Conservation (phyloP, 2,888 invertebrate species). For the Mimachlamys varia region DNA sequence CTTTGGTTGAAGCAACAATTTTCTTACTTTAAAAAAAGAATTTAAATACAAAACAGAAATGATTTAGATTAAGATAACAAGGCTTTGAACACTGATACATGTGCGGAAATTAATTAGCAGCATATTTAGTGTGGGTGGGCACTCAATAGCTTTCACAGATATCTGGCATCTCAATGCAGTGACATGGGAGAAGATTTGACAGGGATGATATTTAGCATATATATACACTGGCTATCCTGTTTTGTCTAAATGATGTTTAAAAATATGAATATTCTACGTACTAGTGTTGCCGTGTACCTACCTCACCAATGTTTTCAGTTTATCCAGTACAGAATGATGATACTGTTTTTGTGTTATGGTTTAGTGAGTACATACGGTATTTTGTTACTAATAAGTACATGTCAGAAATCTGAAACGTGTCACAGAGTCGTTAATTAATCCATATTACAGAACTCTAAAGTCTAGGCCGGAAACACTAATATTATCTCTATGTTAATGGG, state of each 20-base stretch:
- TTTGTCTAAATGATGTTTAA: background rate
- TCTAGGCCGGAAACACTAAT: too few species aligned
- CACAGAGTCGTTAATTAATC: background rate
- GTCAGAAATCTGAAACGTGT: constrained; percentile 27
- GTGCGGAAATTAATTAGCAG: background rate
- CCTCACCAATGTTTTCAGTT: constrained; percentile 4
- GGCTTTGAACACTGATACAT: background rate
- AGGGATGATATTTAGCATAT: constrained; percentile 20
- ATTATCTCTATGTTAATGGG: too few species aligned
- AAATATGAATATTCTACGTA: background rate
- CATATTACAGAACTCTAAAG: background rate
- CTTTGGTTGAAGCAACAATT: too few species aligned
- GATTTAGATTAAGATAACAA: background rate
- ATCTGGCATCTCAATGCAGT: constrained; percentile 2
- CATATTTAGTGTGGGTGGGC: background rate
- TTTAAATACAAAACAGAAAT: background rate
- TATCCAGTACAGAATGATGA: background rate
- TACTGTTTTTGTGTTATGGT: constrained; percentile 4
- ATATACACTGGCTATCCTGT: constrained; percentile 9
- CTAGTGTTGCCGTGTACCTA: background rate
- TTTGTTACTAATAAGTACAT: constrained; percentile 1
- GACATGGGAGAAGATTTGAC: background rate
- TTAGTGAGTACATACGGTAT: background rate
- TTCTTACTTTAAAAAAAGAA: too few species aligned
- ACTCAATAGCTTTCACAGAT: background rate